Base-by-base conservation (phyloP, 30 jellyfish, hydroid and myxozoan species). In the Chironex yamaguchii region DNA sequence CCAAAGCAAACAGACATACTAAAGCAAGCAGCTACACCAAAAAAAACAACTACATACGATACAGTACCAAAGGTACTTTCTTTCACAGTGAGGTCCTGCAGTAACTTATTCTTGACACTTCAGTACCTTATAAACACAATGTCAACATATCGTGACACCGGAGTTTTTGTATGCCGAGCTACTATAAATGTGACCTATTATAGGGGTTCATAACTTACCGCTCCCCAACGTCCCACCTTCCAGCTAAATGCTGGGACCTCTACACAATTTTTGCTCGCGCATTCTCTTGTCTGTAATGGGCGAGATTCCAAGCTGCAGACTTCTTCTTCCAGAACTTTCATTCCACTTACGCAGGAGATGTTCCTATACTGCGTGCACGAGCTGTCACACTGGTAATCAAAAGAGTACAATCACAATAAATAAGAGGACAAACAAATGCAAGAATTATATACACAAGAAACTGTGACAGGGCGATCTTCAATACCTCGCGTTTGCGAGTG, bases 191-290 rank as follows among this genome's bases (percentile, higher is more conserved):
- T n/a, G n/a, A n/a, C n/a, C n/a, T n/a, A n/a, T n/a, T n/a, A n/a
- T n/a, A n/a, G n/a, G n/a, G 11, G 53, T 14, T 30, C 6, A 42
- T 14, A 0, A 26, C 87, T 62, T 66, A 78, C 96, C 75, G 89
- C 65, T 54, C 97, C 89, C 99, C 97, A 94, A 13, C 65, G 82
- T 2, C 97, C 97, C 22, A 77, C 77, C 52, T 70, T 79, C 98
- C 98, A 93, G 0, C 63, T 51, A 58, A 78, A 93, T 24, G 48
- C 81, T 20, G 97, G 98, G 11, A 49, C 81, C 12, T 58, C 36
- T 31, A 95, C 42, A 36, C 99, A 95, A 53, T 95, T 95, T 62
- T 77, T 97, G 0, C 90, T 67, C 36, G 84, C 85, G 53, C 99
- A 95, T 62, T 95, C 97, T 52, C 54, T 74, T 29, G 73, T 64